phyloP scores from a whole-genome alignment of 2,113 vertebrate genomes.

The Stegastes partitus region DNA sequence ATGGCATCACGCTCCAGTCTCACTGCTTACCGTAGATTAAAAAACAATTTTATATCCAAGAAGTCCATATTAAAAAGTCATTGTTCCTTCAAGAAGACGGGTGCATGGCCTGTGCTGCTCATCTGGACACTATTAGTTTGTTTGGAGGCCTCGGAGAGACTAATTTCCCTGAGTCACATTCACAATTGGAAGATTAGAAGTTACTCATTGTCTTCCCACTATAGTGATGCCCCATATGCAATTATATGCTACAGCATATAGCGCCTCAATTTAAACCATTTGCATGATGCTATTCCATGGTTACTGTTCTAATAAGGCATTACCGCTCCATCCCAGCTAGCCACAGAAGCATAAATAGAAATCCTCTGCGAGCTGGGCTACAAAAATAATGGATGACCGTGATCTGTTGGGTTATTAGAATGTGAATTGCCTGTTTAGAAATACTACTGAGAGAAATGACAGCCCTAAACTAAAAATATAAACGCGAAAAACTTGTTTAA shows the following conservation, averaged over 20 bases:
- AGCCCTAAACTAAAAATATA: conserved; percentile 55
- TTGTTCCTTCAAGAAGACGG: too few relatives aligned
- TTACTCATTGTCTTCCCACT: too few relatives aligned
- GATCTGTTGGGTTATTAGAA: conserved; percentile 68
- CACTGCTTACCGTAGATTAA: too few relatives aligned
- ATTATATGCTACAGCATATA: not conserved
- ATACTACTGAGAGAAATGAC: conserved; percentile 42
- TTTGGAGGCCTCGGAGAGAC: not conserved
- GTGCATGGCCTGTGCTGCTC: not conserved
- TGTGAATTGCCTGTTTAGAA: conserved; percentile 59
- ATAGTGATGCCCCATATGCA: not conserved
- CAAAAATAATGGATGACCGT: conserved; percentile 63
- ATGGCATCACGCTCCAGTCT: too few relatives aligned
- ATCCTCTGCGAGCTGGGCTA: conserved; percentile 42
- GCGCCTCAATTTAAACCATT: conserved; percentile 7
- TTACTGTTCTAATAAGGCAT: conserved; percentile 32
- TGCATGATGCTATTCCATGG: not conserved
- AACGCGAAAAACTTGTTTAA: conserved; percentile 54
- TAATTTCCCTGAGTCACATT: not conserved
- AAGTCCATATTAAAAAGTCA: not conserved
- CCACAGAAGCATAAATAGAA: conserved; percentile 41
- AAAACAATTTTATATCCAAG: not conserved
- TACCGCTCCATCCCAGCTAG: conserved; percentile 3
- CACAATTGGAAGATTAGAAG: not conserved
- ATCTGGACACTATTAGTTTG: not conserved